Base-by-base conservation (phyloP, 2,797 vertebrate genomes). In the Crenichthys baileyi region DNA sequence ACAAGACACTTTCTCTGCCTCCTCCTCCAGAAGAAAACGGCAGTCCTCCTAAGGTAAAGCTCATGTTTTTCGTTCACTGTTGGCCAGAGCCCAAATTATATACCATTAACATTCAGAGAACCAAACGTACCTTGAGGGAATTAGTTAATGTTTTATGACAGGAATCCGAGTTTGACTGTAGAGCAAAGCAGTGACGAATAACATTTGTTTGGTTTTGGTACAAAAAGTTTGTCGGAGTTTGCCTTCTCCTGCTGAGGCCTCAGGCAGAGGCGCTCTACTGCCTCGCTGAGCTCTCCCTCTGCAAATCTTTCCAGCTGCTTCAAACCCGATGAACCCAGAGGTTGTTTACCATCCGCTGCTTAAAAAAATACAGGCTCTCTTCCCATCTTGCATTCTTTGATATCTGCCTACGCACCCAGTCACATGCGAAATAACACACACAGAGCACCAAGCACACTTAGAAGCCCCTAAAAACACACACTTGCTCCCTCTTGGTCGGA, bases 11-110 rank as follows among this genome's bases (percentile, higher is more conserved):
- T 80, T 94, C 95, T 90, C 96, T 97, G 82, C 96, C 97, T 77
- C 95, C 97, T 3, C 93, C 96, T 87, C 96, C 97, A 80, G 97
- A 98, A 94, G 98, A 98, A 94, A 99, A 99, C 80, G 97, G 96
- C 85, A 96, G 97, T 86, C 96, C 97, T 88, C 96, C 97, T 83
- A 99, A 99, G 97, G 98, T 99, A 92, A 95, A 92, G 39, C 82
- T 71, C 65, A 36, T 86, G 86, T 85, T 65, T 82, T 73, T 85
- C 67, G 78, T 61, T 89, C 78, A 63, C 41, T 36, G 29, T 75
- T 86, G 86, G 77, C 76, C 44, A 0, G 16, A 55, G 22, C 79
- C 82, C 85, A 83, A 79, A 81, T 76, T 29, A 11, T 63, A 81
- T 70, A 67, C 22, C n/a, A 41, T 85, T 77, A 79, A 63, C 73